A percentile compares a stretch with the other conserved stretches of the same genome.
Conservation (phyloP, 1,140 invertebrate genomes). For the Cyclargus thomasi region DNA sequence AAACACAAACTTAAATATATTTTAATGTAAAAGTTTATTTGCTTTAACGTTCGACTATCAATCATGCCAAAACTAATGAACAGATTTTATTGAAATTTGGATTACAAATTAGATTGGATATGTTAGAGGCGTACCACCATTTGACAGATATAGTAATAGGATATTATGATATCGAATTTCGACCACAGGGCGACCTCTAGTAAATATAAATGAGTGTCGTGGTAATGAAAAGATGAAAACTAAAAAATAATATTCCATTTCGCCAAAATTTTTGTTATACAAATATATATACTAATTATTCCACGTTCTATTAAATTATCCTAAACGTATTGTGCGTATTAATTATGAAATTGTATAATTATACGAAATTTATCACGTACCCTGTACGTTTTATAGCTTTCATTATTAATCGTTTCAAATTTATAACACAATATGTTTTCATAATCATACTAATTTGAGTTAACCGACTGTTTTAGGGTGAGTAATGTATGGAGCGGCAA, state of each 20-base stretch:
- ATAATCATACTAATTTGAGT: background rate
- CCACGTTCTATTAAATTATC: background rate
- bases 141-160: too few relatives aligned
- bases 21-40: too few relatives aligned
- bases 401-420: background rate
- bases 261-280: background rate
- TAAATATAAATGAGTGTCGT: too few relatives aligned
- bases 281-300: background rate
- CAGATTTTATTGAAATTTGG: too few relatives aligned
- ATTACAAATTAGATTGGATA: too few relatives aligned
- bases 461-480: background rate
- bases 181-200: too few relatives aligned
- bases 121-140: too few relatives aligned
- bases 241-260: background rate
- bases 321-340: slow-evolving; percentile 5
- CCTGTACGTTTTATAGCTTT: background rate
- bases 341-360: background rate
- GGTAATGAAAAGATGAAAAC: too few relatives aligned
- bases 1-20: background rate
- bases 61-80: too few relatives aligned
- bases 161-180: too few relatives aligned
- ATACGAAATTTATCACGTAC: background rate
- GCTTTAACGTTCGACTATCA: too few relatives aligned
- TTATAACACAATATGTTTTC: slow-evolving; percentile 1
- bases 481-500: background rate